Evolutionary conservation across 2,797 vertebrate genomes (phyloP).

Genomic region (Oryzias dopingdopingensis): DNA sequence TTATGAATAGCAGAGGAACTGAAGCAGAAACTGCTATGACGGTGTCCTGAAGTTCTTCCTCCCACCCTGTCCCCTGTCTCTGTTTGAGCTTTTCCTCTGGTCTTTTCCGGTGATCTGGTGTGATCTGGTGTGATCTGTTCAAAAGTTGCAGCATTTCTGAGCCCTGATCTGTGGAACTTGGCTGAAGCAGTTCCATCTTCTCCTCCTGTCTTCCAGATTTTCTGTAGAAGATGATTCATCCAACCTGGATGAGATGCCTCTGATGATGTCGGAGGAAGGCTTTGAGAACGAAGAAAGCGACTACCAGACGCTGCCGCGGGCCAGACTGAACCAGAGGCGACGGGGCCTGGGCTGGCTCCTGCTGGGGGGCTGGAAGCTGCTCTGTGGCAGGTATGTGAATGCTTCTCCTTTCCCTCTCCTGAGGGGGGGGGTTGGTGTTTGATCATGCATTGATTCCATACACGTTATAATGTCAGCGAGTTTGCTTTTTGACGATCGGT

Average conservation of each 20-base stretch:
- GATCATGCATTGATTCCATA: constrained; percentile 28
- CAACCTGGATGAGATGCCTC: constrained; percentile 95
- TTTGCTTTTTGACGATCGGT: constrained; percentile 57
- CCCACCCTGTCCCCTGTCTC: neutral
- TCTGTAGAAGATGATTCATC: constrained; percentile 91
- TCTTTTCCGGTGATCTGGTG: neutral
- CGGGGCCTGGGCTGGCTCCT: constrained; percentile 89
- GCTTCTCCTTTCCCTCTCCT: neutral
- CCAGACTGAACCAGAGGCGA: constrained; percentile 78
- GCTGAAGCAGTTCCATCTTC: neutral
- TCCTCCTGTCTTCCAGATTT: constrained; percentile 76
- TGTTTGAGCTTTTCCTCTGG: neutral
- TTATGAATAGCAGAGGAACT: too few relatives aligned
- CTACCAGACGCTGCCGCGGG: constrained; percentile 94
- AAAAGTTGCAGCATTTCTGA: neutral
- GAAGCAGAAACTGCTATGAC: too few relatives aligned
- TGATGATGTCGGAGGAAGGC: constrained; percentile 99
- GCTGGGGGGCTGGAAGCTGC: constrained; percentile 89
- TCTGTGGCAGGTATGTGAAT: constrained; percentile 86
- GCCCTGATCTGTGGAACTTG: neutral
- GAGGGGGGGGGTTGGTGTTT: neutral
- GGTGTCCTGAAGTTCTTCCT: too few relatives aligned
- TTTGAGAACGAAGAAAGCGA: constrained; percentile 97
- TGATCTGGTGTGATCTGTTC: neutral
- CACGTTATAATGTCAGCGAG: constrained; percentile 39